Evolutionary conservation across 1,140 invertebrate genomes (phyloP).

Genomic region (Odontomachus brunneus): DNA sequence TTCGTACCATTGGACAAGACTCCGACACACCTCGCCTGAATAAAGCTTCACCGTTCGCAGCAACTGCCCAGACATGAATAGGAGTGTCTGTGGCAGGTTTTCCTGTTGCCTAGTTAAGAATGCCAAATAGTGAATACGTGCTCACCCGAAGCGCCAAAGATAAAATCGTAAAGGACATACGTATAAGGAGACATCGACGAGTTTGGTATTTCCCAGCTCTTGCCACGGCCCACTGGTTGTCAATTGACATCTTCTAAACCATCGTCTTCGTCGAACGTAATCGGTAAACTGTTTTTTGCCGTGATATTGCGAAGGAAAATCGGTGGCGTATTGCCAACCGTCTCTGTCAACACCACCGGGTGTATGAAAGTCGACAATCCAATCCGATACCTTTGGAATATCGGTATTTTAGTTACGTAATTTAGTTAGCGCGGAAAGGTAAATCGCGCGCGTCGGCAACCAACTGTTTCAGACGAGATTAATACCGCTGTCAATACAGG

Average conservation of each 20-base stretch:
- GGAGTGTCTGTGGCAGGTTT: conserved; percentile 81
- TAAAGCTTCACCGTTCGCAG: conserved; percentile 93
- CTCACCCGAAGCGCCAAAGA: conserved; percentile 10
- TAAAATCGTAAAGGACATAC: conserved; percentile 80
- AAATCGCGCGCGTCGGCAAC: no score
- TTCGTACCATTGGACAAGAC: conserved; percentile 88
- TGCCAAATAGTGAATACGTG: conserved; percentile 35
- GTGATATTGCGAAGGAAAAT: conserved; percentile 95
- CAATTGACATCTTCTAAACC: conserved; percentile 93
- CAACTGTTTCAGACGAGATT: no score
- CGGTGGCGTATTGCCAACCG: conserved; percentile 97
- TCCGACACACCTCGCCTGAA: conserved; percentile 91
- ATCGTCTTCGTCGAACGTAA: conserved; percentile 93
- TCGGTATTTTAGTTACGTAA: conserved; percentile 12
- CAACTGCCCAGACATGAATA: conserved; percentile 92
- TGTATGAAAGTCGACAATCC: conserved; percentile 95
- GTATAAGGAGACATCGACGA: conserved; percentile 92
- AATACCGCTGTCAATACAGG: no score
- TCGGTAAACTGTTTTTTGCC: conserved; percentile 94
- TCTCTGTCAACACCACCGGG: conserved; percentile 95
- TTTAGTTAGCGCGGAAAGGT: no score
- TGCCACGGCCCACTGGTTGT: conserved; percentile 95
- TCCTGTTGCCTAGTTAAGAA: conserved; percentile 70
- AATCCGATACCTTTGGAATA: conserved; percentile 90
- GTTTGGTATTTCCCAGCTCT: conserved; percentile 92